phyloP scores from a whole-genome alignment of 2,797 vertebrate species.

The Pseudotriccus pelzelni region DNA sequence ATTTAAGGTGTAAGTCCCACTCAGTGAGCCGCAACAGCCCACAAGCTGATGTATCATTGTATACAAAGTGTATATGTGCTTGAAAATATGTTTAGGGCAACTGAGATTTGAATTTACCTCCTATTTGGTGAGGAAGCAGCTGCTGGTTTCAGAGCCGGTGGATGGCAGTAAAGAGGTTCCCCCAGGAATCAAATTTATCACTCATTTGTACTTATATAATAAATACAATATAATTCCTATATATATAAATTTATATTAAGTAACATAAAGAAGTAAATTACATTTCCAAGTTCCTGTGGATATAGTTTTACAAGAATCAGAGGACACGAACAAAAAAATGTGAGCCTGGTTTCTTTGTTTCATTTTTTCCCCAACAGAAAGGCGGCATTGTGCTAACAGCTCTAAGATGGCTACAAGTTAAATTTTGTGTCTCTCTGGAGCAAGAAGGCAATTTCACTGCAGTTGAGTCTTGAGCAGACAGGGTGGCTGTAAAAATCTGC shows the following conservation, averaged over 20 bases:
- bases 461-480: neutral
- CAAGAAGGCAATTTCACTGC: constrained; percentile 40
- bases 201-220: neutral
- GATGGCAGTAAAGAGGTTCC: neutral
- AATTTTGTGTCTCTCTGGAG: constrained; percentile 39
- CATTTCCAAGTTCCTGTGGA: neutral
- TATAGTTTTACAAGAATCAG: neutral
- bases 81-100: neutral
- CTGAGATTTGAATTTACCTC: neutral
- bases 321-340: neutral
- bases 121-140: neutral
- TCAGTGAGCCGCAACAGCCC: neutral
- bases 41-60: neutral
- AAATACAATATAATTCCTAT: neutral
- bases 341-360: neutral
- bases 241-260: neutral
- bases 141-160: neutral
- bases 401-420: constrained; percentile 30
- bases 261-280: neutral
- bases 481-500: constrained; percentile 23
- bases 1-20: neutral
- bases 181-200: neutral
- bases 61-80: too few species aligned
- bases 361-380: neutral
- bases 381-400: neutral